Percentiles rank a stretch among this genome's conserved stretches.
phyloP scores from a whole-genome alignment of 2,888 invertebrate species.

The Antitype chi region DNA sequence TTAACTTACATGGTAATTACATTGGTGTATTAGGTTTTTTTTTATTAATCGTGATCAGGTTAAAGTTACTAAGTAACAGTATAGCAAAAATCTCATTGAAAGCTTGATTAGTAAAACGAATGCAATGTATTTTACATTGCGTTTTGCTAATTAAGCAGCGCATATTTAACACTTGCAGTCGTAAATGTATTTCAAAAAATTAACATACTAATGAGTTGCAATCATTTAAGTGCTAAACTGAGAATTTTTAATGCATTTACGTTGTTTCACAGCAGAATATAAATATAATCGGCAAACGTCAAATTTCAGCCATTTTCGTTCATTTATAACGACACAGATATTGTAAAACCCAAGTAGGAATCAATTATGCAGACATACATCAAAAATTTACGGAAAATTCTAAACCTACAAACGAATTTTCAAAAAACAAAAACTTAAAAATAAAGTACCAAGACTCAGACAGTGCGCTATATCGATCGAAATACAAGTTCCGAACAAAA shows the following conservation, averaged over 20 bases:
- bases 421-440: slow-evolving; percentile 60
- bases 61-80: background rate
- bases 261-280: background rate
- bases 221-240: background rate
- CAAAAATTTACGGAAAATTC: slow-evolving; percentile 15
- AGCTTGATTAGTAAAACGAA: slow-evolving; percentile 19
- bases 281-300: background rate
- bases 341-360: background rate
- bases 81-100: slow-evolving; percentile 4
- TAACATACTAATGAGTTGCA: slow-evolving; percentile 17
- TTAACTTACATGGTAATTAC: slow-evolving; percentile 34
- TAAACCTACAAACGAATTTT: slow-evolving; percentile 40
- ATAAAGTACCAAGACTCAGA: slow-evolving; percentile 79
- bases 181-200: slow-evolving; percentile 30
- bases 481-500: slow-evolving; percentile 88
- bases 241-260: slow-evolving; percentile 17
- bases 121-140: slow-evolving; percentile 32
- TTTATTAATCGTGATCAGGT: background rate
- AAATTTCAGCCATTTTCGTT: background rate
- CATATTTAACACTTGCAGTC: slow-evolving; percentile 18
- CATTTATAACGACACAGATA: background rate
- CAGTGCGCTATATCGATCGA: slow-evolving; percentile 85
- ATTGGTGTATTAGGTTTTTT: background rate
- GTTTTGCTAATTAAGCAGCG: slow-evolving; percentile 30
- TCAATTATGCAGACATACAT: background rate